Evolutionary conservation across 2,888 invertebrate species (phyloP).

Genomic region (Drosophila gaucha): DNA sequence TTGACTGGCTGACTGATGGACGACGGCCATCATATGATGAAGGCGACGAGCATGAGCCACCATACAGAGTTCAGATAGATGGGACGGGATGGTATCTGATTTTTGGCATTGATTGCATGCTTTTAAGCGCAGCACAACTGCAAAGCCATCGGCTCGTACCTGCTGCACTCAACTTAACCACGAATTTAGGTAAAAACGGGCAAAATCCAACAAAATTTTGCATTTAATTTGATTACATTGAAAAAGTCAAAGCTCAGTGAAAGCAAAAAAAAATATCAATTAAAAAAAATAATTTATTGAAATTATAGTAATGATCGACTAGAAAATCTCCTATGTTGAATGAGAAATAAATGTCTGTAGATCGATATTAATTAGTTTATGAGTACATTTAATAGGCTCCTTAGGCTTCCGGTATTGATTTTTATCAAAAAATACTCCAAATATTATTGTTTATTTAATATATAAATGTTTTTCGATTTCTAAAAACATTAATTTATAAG

Average conservation of each 20-base stretch:
- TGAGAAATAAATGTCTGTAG: no score
- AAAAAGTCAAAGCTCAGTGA: not conserved
- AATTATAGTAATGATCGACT: not conserved
- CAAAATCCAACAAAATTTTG: slow-evolving; percentile 28
- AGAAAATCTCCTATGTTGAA: not conserved
- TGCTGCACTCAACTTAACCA: slow-evolving; percentile 6
- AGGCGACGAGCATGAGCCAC: not conserved
- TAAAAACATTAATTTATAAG: no score
- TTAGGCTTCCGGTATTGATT: not conserved
- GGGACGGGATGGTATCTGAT: slow-evolving; percentile 27
- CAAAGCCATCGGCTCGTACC: not conserved
- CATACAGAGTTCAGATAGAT: slow-evolving; percentile 1
- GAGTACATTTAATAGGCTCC: no score
- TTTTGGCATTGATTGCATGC: slow-evolving; percentile 55
- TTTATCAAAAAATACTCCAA: not conserved
- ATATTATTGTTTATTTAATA: not conserved
- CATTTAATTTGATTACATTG: slow-evolving; percentile 44
- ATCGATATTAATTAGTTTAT: no score
- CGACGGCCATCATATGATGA: slow-evolving; percentile 35
- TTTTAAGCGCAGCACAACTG: slow-evolving; percentile 29
- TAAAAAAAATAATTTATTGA: not conserved
- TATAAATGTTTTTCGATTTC: not conserved
- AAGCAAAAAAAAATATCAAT: not conserved
- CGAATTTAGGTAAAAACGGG: slow-evolving; percentile 1
- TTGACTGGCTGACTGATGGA: slow-evolving; percentile 70